Percentiles rank a stretch among this genome's conserved stretches.
These are phyloP conservation scores for Nomada ferruginata DNA, from an alignment of 2,888 invertebrate genomes.

Conservation along the genomic window DNA sequence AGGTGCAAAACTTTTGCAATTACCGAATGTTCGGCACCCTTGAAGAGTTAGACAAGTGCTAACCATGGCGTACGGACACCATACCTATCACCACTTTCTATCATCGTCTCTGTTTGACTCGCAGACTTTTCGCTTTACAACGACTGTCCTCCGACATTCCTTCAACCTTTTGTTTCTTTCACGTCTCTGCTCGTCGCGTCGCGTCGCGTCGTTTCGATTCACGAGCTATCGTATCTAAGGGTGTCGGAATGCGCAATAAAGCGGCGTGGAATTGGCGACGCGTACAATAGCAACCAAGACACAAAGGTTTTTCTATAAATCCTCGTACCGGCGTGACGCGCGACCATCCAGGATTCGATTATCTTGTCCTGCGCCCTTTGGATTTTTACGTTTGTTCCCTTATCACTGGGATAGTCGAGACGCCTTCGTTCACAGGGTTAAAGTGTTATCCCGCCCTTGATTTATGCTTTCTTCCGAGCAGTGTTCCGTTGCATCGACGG, in stretches of 20 bases:
- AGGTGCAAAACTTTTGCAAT: constrained; percentile 82
- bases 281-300: constrained; percentile 56
- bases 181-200: neutral
- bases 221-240: constrained; percentile 34
- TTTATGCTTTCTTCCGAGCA: too few relatives aligned
- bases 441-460: neutral
- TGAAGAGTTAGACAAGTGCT: constrained; percentile 78
- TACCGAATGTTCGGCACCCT: constrained; percentile 82
- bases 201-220: constrained; percentile 13
- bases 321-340: constrained; percentile 50
- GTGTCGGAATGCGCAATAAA: constrained; percentile 74
- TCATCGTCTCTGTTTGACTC: neutral
- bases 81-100: neutral
- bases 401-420: neutral
- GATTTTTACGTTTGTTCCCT: constrained; percentile 22
- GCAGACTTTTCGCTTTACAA: neutral
- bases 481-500: too few relatives aligned
- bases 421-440: neutral
- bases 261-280: constrained; percentile 53
- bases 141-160: neutral
- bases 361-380: constrained; percentile 36
- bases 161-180: constrained; percentile 30
- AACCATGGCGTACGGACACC: constrained; percentile 52
- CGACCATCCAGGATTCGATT: constrained; percentile 53
- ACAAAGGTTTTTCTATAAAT: constrained; percentile 68